Base-by-base conservation (phyloP, 2,797 vertebrate species). In the Manis pentadactyla region DNA sequence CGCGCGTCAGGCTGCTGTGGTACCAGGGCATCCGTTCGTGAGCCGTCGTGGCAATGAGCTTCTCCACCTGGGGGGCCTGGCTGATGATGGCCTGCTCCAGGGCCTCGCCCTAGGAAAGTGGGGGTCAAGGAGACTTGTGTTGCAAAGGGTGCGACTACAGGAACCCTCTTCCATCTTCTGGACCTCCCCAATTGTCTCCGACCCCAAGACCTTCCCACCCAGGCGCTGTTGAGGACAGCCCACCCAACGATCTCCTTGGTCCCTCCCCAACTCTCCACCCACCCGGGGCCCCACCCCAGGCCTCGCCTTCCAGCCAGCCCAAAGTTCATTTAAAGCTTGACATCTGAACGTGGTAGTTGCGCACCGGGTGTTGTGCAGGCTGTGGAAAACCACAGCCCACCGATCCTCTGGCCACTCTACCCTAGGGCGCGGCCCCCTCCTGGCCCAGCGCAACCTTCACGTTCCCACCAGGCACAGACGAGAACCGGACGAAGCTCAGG, bases 21-120 rank as follows among this genome's bases (percentile, higher is more conserved):
- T 99, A 99, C 99, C 99, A 99, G 1, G 98, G 46, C 99, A 99
- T 99, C 98, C 99, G 99, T 98, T 99, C 99, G 0, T 99, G 99
- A 66, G 99, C 99, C 0, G 99, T 99, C 55, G 99, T 99, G 93
- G 99, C 99, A 0, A 99, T 99, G 46, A 99, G 99, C 97, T 99
- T 99, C 98, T 99, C 99, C 86, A 99, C 99, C 98, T 99, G 99
- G 2, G 99, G 99, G 17, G 99, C 99, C 96, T 99, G 99, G 97
- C 99, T 99, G 97, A 99, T 99, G 98, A 99, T 99, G 96, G 99
- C 99, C 98, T 99, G 99, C 96, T 99, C 99, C 82, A 99, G 99
- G 29, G 99, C 99, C 3, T 99, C 99, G 0, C 99, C 99, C 99
- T 99, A 96, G 34, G 39, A 23, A 93, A 68, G 85, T 68, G 23